Evolutionary conservation across 1,140 invertebrate genomes (phyloP), one percentile per base, ranked within the genome.

Genomic region (Gonatopus flavifemur): DNA sequence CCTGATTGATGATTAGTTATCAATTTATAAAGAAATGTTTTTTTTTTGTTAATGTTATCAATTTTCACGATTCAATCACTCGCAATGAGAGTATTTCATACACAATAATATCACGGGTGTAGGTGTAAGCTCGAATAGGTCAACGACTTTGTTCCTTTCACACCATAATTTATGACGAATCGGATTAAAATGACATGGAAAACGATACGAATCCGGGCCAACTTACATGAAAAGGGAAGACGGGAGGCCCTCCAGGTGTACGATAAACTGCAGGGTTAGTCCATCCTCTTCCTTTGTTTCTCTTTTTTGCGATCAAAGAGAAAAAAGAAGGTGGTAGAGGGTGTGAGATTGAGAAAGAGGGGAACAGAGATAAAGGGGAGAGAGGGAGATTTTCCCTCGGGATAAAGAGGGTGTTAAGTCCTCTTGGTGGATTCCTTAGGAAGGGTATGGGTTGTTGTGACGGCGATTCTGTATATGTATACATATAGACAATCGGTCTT

Each of bases 401-500:
- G 70, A 70, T 64, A 64, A 67, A 63, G 61, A 69, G 65, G 66
- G 66, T 57, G 63, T 58, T 62, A 67, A 67, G 59, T 55, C 56
- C 49, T 47, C 6, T 10, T n/a, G 43, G 44, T n/a, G n/a, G n/a
- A n/a, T n/a, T n/a, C n/a, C n/a, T n/a, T n/a, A n/a, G 47, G 48
- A 40, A 56, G 59, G 63, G 60, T 57, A 57, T 60, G 64, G 54
- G 57, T 71, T 73, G 72, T 72, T 73, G 69, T 72, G 74, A 71
- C 69, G 69, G 70, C 60, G 52, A 55, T 49, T 37, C 49, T 60
- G 39, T 64, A 60, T 49, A 62, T 51, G 53, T n/a, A n/a, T n/a
- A n/a, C n/a, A n/a, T n/a, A n/a, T n/a, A n/a, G n/a, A n/a, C n/a
- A n/a, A n/a, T 47, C 54, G 48, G 51, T 58, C 59, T 59, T 68